Base-by-base conservation (phyloP, 2,888 invertebrate species). In the Calameuta pallipes region DNA sequence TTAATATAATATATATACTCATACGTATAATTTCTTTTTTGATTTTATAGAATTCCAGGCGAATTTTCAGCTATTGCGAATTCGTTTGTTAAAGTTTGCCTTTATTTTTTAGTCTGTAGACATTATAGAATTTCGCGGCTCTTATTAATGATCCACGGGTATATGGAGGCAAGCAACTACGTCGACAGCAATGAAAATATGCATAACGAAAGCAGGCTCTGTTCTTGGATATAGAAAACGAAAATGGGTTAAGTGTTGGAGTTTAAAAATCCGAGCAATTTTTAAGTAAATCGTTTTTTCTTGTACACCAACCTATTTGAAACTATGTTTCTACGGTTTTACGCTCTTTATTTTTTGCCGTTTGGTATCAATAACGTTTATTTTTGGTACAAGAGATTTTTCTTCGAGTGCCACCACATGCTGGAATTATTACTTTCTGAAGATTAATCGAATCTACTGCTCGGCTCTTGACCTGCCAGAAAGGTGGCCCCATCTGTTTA, bases 371-470 rank as follows among this genome's bases (percentile, higher is more conserved):
- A 56, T 15, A 56, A 56, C 23, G 9, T 23, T 56, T 23, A 56
- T 56, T 56, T 56, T 23, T 23, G 23, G 23, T 56, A 56, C 9
- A 56, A 56, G 56, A 56, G 31, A 71, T 71, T 71, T 71, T 23
- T 33, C 33, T 6, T 34, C 71, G 78, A 76, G 68, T 77, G 77
- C 76, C 80, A 80, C 80, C 82, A 84, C 78, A 80, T 84, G 83
- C 82, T 84, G 73, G 80, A 82, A 81, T 80, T 82, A 83, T 85
- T 83, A 83, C 79, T 81, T 77, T 69, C 74, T n/a, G 31, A 71
- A 82, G 82, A 85, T 85, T 85, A 81, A 85, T 85, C 81, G 83
- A 82, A 74, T 75, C 79, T 75, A 77, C 75, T 80, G 73, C 75
- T 80, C 78, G 41, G 78, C 56, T 74, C 73, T 79, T 78, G 78